Evolutionary conservation across 1,140 invertebrate genomes (phyloP), one percentile per base, ranked within the genome.

Genomic region (Pachypeltis micranthus): DNA sequence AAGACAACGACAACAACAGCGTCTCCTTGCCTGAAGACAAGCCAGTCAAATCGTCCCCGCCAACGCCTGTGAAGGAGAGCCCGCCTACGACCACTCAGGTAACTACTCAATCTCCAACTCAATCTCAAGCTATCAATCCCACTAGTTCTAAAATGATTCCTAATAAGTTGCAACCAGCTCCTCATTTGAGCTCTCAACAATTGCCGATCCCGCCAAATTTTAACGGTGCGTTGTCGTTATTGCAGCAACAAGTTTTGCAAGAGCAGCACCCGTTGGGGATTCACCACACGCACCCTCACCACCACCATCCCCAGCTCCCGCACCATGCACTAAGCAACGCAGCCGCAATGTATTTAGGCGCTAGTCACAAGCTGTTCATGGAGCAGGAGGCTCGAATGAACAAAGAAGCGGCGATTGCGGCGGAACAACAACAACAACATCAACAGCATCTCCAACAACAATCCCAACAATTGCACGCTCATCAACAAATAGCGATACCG

Each of bases 261-360:
- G 69, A 70, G 10, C 73, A 75, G 61, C 64, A 66, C 16, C 57
- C 67, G 2, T 59, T 65, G 14, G 65, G 64, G 1, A 67, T 61
- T 26, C 70, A 67, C 27, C 67, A 58, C 39, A 64, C 63, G 21
- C 80, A 81, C 23, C 73, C 72, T 56, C 78, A 77, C 25, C 78
- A 78, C 63, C 70, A 72, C 44, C 68, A 66, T 12, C 67, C 75
- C n/a, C 75, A 75, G 26, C 79, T 83, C 67, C 69, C 68, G 14
- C 74, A 75, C 67, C 67, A 68, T 27, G 78, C 83, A 79, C 72
- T 83, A 44, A 83, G 80, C 66, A 83, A 81, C 67, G 83, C 85
- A 16, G 84, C 85, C 1, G 85, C 85, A 34, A 87, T 87, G 85
- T 87, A 87, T 70, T 75, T 86, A 59, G 84, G 83, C 34, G 81